Base-by-base conservation (phyloP, 2,888 invertebrate species). In the Teleiodes luculella region DNA sequence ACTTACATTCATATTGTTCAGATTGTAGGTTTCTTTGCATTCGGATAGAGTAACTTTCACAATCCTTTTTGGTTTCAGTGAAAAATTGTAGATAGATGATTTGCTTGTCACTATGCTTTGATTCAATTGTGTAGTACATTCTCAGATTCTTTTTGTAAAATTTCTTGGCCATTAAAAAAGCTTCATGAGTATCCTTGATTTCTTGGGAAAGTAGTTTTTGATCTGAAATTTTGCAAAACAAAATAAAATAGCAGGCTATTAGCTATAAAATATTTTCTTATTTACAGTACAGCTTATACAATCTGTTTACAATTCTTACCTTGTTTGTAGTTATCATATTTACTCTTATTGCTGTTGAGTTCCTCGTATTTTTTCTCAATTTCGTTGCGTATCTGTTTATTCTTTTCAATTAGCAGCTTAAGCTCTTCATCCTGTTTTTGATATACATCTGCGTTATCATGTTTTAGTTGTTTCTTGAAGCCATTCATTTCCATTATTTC, bases 151-250 rank as follows among this genome's bases (percentile, higher is more conserved):
- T 88, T 57, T 87, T 90, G 51, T 85, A 89, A 67, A 72, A 83
- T 58, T 87, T 88, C 60, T 85, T 88, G 1, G 88, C 86, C 81
- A 82, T 83, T 46, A 89, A 68, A 65, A 85, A 88, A 58, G 89
- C 86, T 72, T 88, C 88, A 74, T 89, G 84, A 5, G 80, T 87
- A 56, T 87, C 84, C 66, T 86, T 89, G 5, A 90, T 76, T 74
- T 87, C 86, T 66, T 83, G 78, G 1, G 79, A 69, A 54, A 89
- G 67, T 6, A 83, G 59, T 65, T 80, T 83, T 61, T 83, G 80
- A 64, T 86, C 90, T 90, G 72, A 20, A 49, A 49, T 14, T 3
- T 39, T 16, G 2, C 20, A 41, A 20, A 14, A 37, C 3, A 16
- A 37, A 6, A 24, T 3, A 4, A 24, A 6, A 6, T 5, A 43